Conservation (phyloP, 2,113 vertebrate genomes). For the Hyla sarda region DNA sequence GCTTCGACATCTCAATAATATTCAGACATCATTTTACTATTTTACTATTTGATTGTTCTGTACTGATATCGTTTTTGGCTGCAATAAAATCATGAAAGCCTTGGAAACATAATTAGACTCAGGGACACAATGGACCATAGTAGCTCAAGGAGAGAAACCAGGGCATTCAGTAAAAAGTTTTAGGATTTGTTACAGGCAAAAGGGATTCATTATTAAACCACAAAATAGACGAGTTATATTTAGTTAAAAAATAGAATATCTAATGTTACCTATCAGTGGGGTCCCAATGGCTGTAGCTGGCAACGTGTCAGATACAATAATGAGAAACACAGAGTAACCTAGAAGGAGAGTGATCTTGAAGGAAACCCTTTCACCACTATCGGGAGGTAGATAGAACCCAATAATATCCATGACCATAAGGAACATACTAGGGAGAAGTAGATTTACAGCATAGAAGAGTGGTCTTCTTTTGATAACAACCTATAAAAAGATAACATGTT, state of each 20-base stretch:
- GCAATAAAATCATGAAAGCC: slow-evolving; percentile 25
- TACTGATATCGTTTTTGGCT: slow-evolving; percentile 21
- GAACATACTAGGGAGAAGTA: slow-evolving; percentile 94
- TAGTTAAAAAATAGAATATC: neutral
- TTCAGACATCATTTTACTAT: slow-evolving; percentile 53
- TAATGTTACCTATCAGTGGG: slow-evolving; percentile 84
- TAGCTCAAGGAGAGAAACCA: slow-evolving; percentile 36
- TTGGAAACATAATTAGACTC: slow-evolving; percentile 38
- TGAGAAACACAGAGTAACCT: slow-evolving; percentile 97
- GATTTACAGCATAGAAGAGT: slow-evolving; percentile 91
- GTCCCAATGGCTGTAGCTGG: slow-evolving; percentile 94
- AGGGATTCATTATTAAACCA: neutral
- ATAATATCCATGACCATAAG: slow-evolving; percentile 96
- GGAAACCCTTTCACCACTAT: slow-evolving; percentile 95
- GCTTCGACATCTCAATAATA: slow-evolving; percentile 45
- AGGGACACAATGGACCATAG: slow-evolving; percentile 33
- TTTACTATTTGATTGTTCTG: slow-evolving; percentile 51
- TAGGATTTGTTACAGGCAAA: neutral
- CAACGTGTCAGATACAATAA: slow-evolving; percentile 93
- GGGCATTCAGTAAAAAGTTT: neutral
- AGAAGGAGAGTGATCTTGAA: slow-evolving; percentile 97
- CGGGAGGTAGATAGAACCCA: slow-evolving; percentile 95
- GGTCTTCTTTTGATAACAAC: slow-evolving; percentile 94
- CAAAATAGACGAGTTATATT: neutral
- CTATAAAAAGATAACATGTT: slow-evolving; percentile 65